Evolutionary conservation across 1,140 invertebrate species (phyloP).

Genomic region (Papilio polyxenes): DNA sequence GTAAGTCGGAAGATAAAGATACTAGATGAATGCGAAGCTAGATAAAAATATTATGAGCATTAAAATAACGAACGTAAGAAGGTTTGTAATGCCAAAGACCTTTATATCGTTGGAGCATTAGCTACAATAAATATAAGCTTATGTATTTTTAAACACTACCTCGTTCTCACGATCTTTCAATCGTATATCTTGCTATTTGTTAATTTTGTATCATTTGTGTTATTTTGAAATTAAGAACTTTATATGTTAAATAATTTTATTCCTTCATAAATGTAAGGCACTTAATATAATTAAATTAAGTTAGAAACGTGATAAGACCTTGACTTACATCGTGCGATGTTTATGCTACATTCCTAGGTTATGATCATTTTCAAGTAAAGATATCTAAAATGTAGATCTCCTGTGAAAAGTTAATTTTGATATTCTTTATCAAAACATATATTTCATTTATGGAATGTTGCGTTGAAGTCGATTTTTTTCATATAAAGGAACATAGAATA

Average conservation of each 20-base stretch:
- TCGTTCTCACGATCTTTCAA: conserved; percentile 34
- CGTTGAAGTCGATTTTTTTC: neutral
- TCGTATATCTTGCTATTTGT: conserved; percentile 6
- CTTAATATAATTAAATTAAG: neutral
- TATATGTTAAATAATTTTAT: neutral
- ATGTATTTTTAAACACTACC: conserved; percentile 33
- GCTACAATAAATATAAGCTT: conserved; percentile 1
- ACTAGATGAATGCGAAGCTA: neutral
- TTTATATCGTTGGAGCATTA: neutral
- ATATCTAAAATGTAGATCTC: neutral
- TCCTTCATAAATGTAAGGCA: neutral
- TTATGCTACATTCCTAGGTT: neutral
- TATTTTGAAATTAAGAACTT: neutral
- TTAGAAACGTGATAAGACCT: neutral
- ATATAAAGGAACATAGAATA: too few relatives aligned
- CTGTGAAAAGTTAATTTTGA: neutral
- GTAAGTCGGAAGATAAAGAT: neutral
- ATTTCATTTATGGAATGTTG: neutral
- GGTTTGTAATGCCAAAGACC: neutral
- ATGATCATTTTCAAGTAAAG: neutral
- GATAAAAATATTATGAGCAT: neutral
- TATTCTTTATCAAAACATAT: neutral
- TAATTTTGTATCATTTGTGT: conserved; percentile 1
- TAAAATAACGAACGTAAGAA: neutral
- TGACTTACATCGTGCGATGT: neutral